Base-by-base conservation (phyloP, 2,797 vertebrate species). In the Sciurus vulgaris region DNA sequence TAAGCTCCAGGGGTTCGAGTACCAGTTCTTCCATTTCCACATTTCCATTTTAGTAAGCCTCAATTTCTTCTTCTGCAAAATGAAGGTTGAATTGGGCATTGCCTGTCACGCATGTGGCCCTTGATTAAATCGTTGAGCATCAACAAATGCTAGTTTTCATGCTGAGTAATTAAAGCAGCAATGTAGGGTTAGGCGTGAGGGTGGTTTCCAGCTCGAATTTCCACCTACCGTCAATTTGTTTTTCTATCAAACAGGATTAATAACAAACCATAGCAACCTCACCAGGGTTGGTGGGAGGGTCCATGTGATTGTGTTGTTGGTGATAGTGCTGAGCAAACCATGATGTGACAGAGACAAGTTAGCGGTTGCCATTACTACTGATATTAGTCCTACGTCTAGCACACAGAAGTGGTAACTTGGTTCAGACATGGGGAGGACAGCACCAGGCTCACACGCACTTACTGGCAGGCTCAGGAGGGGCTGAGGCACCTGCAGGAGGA, bases 81-180 rank as follows among this genome's bases (percentile, higher is more conserved):
- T 2, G 22, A 70, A 15, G 63, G 20, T 28, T 65, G 78, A 76
- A 13, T 51, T 33, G 41, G 51, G 79, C 1, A 9, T 47, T 5
- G 10, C 3, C 22, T 18, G 41, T 15, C 0, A 7, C 0, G 1
- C n/a, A n/a, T 9, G 15, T 5, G n/a, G 49, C 38, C 79, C 35
- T 2, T 24, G 89, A n/a, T 47, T 78, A 8, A 4, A 2, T 56
- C 2, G 30, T 30, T 5, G 1, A 56, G 28, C 35, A 24, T 63
- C 83, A 38, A 2, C 1, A 20, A 65, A 30, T 24, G 38, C 30
- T 63, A 69, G 22, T 14, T 56, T 89, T 56, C n/a, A 73, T 17
- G 74, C 47, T 20, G 78, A 88, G 72, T 38, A 14, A 28, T n/a
- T 35, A 33, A 70, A 89, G 72, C 22, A 56, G 41, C 65, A 30